These are phyloP conservation scores for Augochlorella aurata DNA, from an alignment of 2,888 invertebrate species.

Conservation along the genomic window DNA sequence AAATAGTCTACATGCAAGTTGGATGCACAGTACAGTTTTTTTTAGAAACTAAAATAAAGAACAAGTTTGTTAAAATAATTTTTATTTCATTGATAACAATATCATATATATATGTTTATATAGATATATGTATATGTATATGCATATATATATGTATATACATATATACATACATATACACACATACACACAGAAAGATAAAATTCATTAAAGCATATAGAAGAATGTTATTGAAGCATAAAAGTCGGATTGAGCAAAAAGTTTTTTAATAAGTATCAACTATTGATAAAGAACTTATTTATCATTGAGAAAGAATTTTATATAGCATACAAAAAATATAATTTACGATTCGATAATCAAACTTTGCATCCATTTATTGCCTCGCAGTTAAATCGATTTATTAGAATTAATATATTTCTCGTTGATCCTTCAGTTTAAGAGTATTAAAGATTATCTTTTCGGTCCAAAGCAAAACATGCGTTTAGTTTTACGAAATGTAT, in stretches of 20 bases:
- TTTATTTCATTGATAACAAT: slow-evolving; percentile 57
- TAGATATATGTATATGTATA: slow-evolving; percentile 17
- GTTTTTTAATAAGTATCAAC: slow-evolving; percentile 23
- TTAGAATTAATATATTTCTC: slow-evolving; percentile 33
- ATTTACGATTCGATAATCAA: slow-evolving; percentile 17
- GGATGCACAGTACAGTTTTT: slow-evolving; percentile 29
- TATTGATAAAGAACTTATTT: slow-evolving; percentile 34
- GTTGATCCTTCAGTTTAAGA: slow-evolving; percentile 15
- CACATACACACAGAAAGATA: slow-evolving; percentile 34
- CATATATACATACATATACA: slow-evolving; percentile 21
- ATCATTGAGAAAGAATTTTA: slow-evolving; percentile 10
- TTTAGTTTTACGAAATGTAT: slow-evolving; percentile 60
- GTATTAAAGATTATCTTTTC: slow-evolving; percentile 46
- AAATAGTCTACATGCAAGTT: slow-evolving; percentile 19
- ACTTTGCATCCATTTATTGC: slow-evolving; percentile 19
- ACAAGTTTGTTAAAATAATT: slow-evolving; percentile 58
- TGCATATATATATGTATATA: slow-evolving; percentile 22
- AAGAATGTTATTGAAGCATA: slow-evolving; percentile 50
- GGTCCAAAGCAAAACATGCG: slow-evolving; percentile 58
- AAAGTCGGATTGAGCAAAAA: slow-evolving; percentile 30
- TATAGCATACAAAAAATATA: slow-evolving; percentile 32
- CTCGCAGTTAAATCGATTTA: slow-evolving; percentile 1
- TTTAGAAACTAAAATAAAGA: slow-evolving; percentile 56
- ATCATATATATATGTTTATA: slow-evolving; percentile 28
- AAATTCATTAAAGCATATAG: slow-evolving; percentile 41